Conservation (phyloP, 2,113 vertebrate genomes). For the Dendrocopos noguchii region DNA sequence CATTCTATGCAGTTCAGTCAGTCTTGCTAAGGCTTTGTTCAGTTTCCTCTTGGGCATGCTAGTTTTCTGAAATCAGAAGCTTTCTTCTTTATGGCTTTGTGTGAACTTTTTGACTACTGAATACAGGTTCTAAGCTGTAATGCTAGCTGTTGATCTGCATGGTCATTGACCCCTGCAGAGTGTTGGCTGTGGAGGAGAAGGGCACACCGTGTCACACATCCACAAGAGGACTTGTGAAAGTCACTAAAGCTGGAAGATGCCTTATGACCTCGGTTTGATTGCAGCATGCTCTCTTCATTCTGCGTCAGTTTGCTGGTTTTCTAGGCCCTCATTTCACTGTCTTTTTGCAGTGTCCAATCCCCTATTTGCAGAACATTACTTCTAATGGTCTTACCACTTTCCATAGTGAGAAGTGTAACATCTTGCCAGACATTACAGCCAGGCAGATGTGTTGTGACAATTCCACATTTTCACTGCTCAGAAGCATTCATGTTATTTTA, state of each 20-base stretch:
- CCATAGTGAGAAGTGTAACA: fast-evolving
- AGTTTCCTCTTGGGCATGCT: not conserved
- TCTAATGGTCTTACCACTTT: not conserved
- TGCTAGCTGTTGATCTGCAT: fast-evolving
- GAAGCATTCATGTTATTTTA: not conserved
- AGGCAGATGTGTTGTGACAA: not conserved
- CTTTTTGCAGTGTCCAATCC: not conserved
- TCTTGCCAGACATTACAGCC: not conserved
- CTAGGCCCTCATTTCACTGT: not conserved
- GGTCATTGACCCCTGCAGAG: not conserved
- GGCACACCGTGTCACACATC: no score
- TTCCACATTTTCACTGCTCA: not conserved
- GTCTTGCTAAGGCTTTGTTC: not conserved
- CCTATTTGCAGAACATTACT: not conserved
- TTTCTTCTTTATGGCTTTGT: not conserved
- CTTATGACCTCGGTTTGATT: not conserved
- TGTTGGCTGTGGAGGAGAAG: not conserved
- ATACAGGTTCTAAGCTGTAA: no score
- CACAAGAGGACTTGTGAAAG: not conserved
- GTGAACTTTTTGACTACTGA: not conserved
- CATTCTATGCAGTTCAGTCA: not conserved
- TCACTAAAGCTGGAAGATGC: not conserved
- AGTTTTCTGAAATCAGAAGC: not conserved
- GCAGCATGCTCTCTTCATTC: not conserved
- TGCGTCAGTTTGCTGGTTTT: not conserved